Conservation (phyloP, 2,888 invertebrate genomes). For the Caenorhabditis doughertyi region DNA sequence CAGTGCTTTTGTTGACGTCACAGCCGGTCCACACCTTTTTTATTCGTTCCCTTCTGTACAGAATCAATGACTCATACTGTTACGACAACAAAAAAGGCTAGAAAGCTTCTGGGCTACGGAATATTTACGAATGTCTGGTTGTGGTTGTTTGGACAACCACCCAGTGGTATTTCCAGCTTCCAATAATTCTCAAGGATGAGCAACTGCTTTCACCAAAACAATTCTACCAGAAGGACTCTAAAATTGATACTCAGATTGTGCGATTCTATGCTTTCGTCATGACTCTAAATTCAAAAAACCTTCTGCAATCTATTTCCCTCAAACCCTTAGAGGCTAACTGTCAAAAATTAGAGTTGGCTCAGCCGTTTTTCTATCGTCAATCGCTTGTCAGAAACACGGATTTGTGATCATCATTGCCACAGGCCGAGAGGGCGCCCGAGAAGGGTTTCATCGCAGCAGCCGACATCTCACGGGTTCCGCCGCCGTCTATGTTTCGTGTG, state of each 20-base stretch:
- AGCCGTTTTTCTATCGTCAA: slow-evolving; percentile 60
- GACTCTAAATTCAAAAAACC: too few species aligned
- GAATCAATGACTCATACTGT: slow-evolving; percentile 30
- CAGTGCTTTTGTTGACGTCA: slow-evolving; percentile 25
- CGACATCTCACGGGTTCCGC: slow-evolving; percentile 57
- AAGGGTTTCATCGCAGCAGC: slow-evolving; percentile 26
- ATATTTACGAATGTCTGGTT: neutral
- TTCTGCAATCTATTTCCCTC: too few species aligned
- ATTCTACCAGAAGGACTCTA: too few species aligned
- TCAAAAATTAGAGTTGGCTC: slow-evolving; percentile 53
- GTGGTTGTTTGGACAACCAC: too few species aligned
- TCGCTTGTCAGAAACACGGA: slow-evolving; percentile 68
- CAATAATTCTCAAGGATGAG: too few species aligned
- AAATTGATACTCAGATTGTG: too few species aligned
- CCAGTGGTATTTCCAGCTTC: too few species aligned
- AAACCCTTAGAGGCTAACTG: neutral
- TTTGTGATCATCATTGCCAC: slow-evolving; percentile 60
- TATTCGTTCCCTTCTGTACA: slow-evolving; percentile 34
- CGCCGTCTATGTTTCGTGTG: slow-evolving; percentile 27
- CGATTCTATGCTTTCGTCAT: too few species aligned
- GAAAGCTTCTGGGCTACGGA: slow-evolving; percentile 20
- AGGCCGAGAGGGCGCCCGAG: neutral
- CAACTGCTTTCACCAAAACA: too few species aligned
- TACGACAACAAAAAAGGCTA: slow-evolving; percentile 19
- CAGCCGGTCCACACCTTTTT: slow-evolving; percentile 35